Evolutionary conservation across 2,113 vertebrate genomes (phyloP).

Genomic region (Leptobrachium leishanense): DNA sequence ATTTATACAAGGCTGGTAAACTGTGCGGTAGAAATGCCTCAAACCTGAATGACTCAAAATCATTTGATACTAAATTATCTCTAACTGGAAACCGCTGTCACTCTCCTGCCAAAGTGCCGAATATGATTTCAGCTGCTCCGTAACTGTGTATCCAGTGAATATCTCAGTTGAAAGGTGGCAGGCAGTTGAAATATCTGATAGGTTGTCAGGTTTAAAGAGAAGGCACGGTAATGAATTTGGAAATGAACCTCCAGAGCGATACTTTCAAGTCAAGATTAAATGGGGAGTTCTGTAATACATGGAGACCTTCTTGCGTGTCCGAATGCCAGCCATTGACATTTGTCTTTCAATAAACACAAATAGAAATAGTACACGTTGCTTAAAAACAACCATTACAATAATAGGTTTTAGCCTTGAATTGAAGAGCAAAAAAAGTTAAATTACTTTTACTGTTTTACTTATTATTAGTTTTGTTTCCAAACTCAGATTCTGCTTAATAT

Average conservation of each 20-base stretch:
- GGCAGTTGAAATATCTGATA: slow-evolving; percentile 1
- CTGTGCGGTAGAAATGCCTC: too few species aligned
- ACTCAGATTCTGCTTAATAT: too few species aligned
- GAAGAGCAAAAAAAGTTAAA: too few species aligned
- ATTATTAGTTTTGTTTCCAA: too few species aligned
- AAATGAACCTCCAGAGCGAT: neutral
- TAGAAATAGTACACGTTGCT: neutral
- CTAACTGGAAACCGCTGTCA: neutral
- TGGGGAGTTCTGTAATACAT: neutral
- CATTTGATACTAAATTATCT: neutral
- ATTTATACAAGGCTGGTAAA: too few species aligned
- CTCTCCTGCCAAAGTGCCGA: neutral
- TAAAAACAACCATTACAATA: too few species aligned
- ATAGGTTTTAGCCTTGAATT: too few species aligned
- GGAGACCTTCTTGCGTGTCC: neutral
- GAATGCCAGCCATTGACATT: neutral
- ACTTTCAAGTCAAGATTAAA: neutral
- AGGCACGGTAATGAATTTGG: neutral
- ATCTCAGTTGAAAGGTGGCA: slow-evolving; percentile 16
- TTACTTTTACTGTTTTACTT: too few species aligned
- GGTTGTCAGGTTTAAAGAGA: neutral
- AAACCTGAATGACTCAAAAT: neutral
- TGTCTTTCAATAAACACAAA: neutral
- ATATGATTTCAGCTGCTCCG: neutral
- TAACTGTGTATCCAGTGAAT: slow-evolving; percentile 1